Evolutionary conservation across 2,888 invertebrate species (phyloP), one percentile per base, ranked within the genome.

Genomic region (Cenopis cana): DNA sequence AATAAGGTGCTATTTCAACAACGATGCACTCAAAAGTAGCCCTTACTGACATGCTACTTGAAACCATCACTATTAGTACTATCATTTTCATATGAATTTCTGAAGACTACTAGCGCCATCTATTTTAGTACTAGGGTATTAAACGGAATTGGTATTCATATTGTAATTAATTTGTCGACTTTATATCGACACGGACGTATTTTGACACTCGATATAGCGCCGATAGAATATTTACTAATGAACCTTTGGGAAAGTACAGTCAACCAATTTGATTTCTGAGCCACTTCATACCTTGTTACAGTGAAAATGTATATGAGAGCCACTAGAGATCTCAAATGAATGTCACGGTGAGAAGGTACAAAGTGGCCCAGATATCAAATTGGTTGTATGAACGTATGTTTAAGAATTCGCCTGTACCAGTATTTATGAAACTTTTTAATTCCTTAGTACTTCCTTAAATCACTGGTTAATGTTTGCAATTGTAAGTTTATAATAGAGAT

Each of bases 401-500:
- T 33, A 33, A 8, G 33, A 33, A 33, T 8, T 5, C 8, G 33
- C 33, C 33, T 5, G 6, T 33, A n/a, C 52, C 52, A 54, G 52
- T 20, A 20, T 54, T 29, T 29, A 1, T 9, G 10, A 1, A 24
- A n/a, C 24, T 54, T 24, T 14, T 54, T n/a, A 54, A 38, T 52
- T n/a, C 46, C 46, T 6, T 33, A 33, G 33, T 33, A 52, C 38
- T 38, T 52, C 50, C 12, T 14, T 55, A 46, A 17, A 36, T 52
- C 69, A 70, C 69, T 65, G 65, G 59, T 70, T 65, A 59, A 69
- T 52, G 18, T 49, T 50, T 41, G 69, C 69, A 70, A 65, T 61
- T 61, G 14, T 49, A 67, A 54, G 56, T 56, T 17, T 24, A 50
- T 24, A 11, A n/a, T 56, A 33, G 11, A 12, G 2, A 33, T 29